These are phyloP conservation scores for Pipistrellus pipistrellus DNA, from an alignment of 2,797 vertebrate genomes.

Conservation along the genomic window DNA sequence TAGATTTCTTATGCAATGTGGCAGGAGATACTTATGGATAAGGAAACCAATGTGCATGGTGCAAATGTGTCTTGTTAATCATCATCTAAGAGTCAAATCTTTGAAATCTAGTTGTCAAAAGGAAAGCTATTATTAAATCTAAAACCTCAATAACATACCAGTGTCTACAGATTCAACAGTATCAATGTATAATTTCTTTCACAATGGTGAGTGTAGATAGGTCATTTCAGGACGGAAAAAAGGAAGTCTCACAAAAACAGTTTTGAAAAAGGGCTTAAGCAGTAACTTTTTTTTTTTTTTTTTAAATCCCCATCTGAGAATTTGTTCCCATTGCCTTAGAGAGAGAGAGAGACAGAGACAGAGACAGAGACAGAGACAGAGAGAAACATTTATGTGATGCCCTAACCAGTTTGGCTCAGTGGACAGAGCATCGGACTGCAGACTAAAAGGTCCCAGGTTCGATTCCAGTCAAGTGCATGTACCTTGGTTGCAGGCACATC, in stretches of 20 bases:
- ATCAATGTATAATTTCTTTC: constrained; percentile 34
- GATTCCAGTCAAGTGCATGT: too few species aligned
- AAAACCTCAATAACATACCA: neutral
- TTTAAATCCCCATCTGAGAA: neutral
- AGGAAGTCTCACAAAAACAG: neutral
- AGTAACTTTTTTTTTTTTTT: neutral
- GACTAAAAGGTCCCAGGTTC: too few species aligned
- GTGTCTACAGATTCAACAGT: neutral
- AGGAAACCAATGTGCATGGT: neutral
- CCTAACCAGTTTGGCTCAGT: too few species aligned
- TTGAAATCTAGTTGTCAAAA: neutral
- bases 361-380: too few species aligned
- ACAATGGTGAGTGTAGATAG: constrained; percentile 11
- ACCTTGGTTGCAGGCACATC: too few species aligned
- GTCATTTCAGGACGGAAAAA: neutral
- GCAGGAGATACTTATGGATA: neutral
- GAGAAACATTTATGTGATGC: too few species aligned
- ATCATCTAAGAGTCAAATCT: constrained; percentile 13
- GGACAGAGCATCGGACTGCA: too few species aligned
- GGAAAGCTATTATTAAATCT: neutral
- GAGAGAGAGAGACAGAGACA: too few species aligned
- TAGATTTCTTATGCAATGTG: neutral
- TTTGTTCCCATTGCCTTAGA: neutral
- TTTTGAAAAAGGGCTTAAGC: constrained; percentile 36
- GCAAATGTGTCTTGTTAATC: neutral